Evolutionary conservation across 2,113 vertebrate genomes (phyloP).

Genomic region (Onychostruthus taczanowskii): DNA sequence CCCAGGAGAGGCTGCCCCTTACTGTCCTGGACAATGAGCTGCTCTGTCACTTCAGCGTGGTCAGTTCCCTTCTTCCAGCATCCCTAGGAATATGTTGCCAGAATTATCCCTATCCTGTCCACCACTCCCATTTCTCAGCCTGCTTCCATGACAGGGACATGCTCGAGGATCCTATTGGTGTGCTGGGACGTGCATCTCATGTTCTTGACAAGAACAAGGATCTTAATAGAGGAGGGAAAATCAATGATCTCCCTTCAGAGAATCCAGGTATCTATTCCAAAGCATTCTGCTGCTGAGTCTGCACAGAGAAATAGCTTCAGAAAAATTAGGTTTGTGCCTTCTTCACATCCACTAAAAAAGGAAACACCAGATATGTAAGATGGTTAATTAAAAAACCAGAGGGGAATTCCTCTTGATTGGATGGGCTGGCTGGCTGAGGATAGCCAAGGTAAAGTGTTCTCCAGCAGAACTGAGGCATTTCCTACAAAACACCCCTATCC

Average conservation of each 20-base stretch:
- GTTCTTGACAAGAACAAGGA: not conserved
- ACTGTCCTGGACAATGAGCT: not conserved
- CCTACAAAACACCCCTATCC: not conserved
- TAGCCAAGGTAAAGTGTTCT: not conserved
- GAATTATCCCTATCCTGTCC: not conserved
- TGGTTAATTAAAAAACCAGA: not conserved
- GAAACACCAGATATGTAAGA: not conserved
- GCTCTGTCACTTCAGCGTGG: not conserved
- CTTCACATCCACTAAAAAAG: not conserved
- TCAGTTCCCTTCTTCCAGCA: not conserved
- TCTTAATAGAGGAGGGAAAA: not conserved
- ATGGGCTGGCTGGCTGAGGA: not conserved
- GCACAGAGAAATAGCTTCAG: not conserved
- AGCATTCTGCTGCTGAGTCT: not conserved
- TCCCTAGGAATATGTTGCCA: not conserved
- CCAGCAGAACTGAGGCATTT: not conserved
- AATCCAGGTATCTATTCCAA: not conserved
- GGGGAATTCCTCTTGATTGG: constrained; percentile 23
- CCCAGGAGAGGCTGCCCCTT: not conserved
- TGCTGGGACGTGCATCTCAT: not conserved
- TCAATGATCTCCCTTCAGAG: not conserved
- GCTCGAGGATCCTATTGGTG: not conserved
- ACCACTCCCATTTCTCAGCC: not conserved
- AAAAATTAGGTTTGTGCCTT: not conserved
- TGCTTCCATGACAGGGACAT: not conserved